Percentiles rank a stretch among this genome's conserved stretches.
These are phyloP conservation scores for Diorhabda elongata DNA, from an alignment of 1,140 invertebrate genomes.

Conservation along the genomic window DNA sequence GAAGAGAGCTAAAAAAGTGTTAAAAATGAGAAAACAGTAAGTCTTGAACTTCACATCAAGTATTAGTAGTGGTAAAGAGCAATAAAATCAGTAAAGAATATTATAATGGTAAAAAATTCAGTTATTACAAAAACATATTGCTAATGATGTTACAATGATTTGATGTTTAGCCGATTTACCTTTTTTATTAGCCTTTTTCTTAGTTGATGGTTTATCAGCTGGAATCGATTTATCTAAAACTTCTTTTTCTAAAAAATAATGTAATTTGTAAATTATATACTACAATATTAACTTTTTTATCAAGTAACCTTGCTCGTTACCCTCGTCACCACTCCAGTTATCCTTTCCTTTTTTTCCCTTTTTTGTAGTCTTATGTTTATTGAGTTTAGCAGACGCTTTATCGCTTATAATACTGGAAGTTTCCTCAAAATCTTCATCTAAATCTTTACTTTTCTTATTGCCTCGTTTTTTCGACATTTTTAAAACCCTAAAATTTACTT, in stretches of 20 bases:
- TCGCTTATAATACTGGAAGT: slow-evolving; percentile 31
- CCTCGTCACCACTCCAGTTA: slow-evolving; percentile 53
- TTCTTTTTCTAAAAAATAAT: slow-evolving; percentile 4
- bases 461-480: slow-evolving; percentile 60
- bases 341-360: slow-evolving; percentile 51
- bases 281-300: not conserved
- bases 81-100: too few species aligned
- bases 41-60: too few species aligned
- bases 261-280: not conserved
- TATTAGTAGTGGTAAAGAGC: too few species aligned
- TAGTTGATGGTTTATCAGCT: slow-evolving; percentile 31
- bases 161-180: slow-evolving; percentile 31
- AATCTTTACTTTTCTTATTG: slow-evolving; percentile 58
- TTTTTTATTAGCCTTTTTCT: slow-evolving; percentile 49
- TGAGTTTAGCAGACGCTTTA: slow-evolving; percentile 50
- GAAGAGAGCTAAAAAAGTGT: too few species aligned
- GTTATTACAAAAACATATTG: too few species aligned
- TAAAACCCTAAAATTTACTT: not conserved
- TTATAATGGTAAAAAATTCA: too few species aligned
- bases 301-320: slow-evolving; percentile 51
- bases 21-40: too few species aligned
- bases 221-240: slow-evolving; percentile 6
- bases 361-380: slow-evolving; percentile 47
- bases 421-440: slow-evolving; percentile 56
- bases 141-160: too few species aligned